Base-by-base conservation (phyloP, 2,797 vertebrate genomes). In the Pterois miles region DNA sequence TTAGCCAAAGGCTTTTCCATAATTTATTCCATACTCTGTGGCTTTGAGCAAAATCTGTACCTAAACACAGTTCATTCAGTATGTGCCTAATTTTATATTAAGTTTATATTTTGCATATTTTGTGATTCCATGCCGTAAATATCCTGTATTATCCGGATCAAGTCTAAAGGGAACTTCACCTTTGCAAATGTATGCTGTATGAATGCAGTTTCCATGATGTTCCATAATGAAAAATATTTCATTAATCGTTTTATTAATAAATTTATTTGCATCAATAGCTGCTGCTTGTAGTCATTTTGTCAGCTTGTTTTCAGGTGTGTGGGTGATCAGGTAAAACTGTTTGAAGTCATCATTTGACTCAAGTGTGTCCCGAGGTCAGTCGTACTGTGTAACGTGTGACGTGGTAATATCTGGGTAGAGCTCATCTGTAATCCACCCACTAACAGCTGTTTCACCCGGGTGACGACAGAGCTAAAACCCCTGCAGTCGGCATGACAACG, bases 61-160 rank as follows among this genome's bases (percentile, higher is more conserved):
- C 70, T 75, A 65, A 65, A 54, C 85, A 82, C 53, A 71, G 23
- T 40, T 76, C 56, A 75, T 84, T 76, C 80, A 81, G 2, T 65
- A 93, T 83, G 95, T 95, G 94, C 94, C 95, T 95, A 85, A 91
- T 93, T 94, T 93, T 93, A 65, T 92, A 92, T 85, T 86, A 83
- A 82, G 90, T 92, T 91, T 91, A 57, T 93, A 86, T 85, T 86
- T 91, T 88, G 84, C 82, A 78, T 91, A 86, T 89, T 89, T 77
- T 92, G 86, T 92, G 84, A 85, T 78, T 76, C 65, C 33, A 14
- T 27, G 64, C 36, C 79, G 66, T 83, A 66, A 65, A 77, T 87
- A 84, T 84, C 63, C 64, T 79, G 68, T 74, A 63, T 82, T 76
- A 71, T 72, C 80, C 57, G 56, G 82, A 86, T 34, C 64, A 74